Conservation (phyloP, 2,797 vertebrate species). For the Gephyroberyx darwinii region DNA sequence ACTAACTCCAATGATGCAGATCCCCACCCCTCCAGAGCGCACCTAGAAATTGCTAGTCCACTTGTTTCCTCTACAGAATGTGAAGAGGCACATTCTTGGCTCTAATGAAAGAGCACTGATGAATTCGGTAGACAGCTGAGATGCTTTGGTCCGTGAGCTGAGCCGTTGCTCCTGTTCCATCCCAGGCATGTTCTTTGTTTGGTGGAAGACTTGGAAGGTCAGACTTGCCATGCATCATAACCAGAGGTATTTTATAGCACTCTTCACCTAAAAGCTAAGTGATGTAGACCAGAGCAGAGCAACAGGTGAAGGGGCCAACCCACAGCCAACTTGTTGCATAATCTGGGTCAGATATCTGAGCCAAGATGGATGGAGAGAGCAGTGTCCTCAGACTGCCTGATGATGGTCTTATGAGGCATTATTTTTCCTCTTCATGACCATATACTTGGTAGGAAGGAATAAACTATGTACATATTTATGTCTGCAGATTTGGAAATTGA, state of each 20-base stretch:
- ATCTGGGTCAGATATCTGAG: conserved; percentile 52
- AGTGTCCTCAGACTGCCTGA: conserved; percentile 29
- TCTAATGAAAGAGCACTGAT: background rate
- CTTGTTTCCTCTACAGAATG: no score
- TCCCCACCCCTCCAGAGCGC: no score
- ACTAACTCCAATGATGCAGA: no score
- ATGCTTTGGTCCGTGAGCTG: background rate
- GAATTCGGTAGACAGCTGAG: background rate
- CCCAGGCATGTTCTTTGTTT: conserved; percentile 20
- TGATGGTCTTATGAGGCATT: conserved; percentile 27
- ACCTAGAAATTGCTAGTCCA: no score
- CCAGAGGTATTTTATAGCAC: background rate
- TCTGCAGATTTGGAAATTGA: conserved; percentile 19
- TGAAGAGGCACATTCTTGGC: no score
- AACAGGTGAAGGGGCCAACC: conserved; percentile 51
- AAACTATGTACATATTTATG: conserved; percentile 5
- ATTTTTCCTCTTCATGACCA: conserved; percentile 1
- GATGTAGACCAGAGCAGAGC: conserved; percentile 24
- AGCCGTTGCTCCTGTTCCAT: background rate
- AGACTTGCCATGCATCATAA: conserved; percentile 4
- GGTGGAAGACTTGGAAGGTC: background rate
- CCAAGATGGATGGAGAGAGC: conserved; percentile 35
- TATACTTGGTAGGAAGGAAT: conserved; percentile 11
- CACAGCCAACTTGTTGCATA: conserved; percentile 56
- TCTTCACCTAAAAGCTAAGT: conserved; percentile 10